phyloP scores from a whole-genome alignment of 2,888 invertebrate genomes.

The Drosophila melanosoma region DNA sequence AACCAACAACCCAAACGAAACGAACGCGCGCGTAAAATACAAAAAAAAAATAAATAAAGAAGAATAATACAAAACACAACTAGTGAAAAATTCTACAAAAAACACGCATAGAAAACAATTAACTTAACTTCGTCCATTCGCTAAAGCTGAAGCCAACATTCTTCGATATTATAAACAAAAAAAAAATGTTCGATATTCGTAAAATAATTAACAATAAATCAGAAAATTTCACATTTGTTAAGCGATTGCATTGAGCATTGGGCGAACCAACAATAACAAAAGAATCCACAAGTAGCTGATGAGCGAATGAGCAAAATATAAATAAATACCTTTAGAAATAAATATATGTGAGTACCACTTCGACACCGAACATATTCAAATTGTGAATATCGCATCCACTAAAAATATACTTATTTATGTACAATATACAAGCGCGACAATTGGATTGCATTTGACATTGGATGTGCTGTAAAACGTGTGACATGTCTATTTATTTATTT shows the following conservation, averaged over 20 bases:
- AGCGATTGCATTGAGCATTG: slow-evolving; percentile 26
- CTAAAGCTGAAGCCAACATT: slow-evolving; percentile 6
- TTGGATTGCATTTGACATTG: slow-evolving; percentile 58
- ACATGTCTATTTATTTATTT: slow-evolving; percentile 14
- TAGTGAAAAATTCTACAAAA: slow-evolving; percentile 8
- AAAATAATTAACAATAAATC: slow-evolving; percentile 41
- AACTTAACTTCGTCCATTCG: slow-evolving; percentile 21
- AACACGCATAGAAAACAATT: slow-evolving; percentile 36
- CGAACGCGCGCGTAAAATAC: slow-evolving; percentile 79
- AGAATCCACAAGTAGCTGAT: slow-evolving; percentile 75
- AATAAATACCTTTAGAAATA: slow-evolving; percentile 48
- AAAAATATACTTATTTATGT: slow-evolving; percentile 14
- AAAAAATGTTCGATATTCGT: slow-evolving; percentile 26
- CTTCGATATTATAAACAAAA: slow-evolving; percentile 55
- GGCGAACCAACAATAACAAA: slow-evolving; percentile 45
- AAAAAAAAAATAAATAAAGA: slow-evolving; percentile 6
- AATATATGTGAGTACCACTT: slow-evolving; percentile 5
- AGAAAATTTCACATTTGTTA: slow-evolving; percentile 24
- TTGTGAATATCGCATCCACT: slow-evolving; percentile 15
- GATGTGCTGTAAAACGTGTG: slow-evolving; percentile 33
- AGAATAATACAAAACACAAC: slow-evolving; percentile 37
- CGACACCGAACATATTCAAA: neutral
- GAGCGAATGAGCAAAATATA: slow-evolving; percentile 44
- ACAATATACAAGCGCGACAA: slow-evolving; percentile 33
- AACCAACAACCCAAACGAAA: slow-evolving; percentile 83